These are phyloP conservation scores for Drosophila cognata DNA, from an alignment of 2,888 invertebrate species.

Conservation along the genomic window DNA sequence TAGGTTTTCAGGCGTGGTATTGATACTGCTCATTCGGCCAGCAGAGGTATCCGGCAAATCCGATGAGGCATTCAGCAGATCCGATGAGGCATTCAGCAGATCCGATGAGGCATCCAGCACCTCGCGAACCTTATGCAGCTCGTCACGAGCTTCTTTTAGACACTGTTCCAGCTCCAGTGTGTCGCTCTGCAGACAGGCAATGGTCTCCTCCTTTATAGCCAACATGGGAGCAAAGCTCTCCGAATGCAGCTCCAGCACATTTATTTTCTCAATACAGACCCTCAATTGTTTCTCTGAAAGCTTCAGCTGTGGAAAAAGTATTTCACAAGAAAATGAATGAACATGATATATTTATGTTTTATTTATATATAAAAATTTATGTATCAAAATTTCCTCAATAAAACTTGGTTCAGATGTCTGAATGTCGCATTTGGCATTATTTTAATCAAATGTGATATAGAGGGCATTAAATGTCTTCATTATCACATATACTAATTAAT, in stretches of 20 bases:
- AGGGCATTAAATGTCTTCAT: neutral
- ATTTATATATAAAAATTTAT: too few relatives aligned
- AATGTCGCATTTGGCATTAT: neutral
- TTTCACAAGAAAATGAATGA: neutral
- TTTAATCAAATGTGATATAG: neutral
- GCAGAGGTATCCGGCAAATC: constrained; percentile 71
- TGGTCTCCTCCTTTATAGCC: constrained; percentile 56
- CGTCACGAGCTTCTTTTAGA: constrained; percentile 76
- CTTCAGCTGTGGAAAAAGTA: constrained; percentile 52
- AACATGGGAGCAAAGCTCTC: constrained; percentile 57
- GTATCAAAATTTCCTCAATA: neutral
- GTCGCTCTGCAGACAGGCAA: constrained; percentile 67
- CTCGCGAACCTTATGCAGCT: constrained; percentile 61
- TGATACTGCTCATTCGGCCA: constrained; percentile 53
- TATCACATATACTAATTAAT: neutral
- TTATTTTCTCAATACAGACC: constrained; percentile 65
- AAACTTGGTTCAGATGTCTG: neutral
- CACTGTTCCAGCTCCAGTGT: constrained; percentile 81
- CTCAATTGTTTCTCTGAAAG: constrained; percentile 65
- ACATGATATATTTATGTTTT: neutral
- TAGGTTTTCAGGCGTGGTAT: constrained; percentile 82
- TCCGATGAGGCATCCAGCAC: constrained; percentile 79
- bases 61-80: constrained; percentile 73
- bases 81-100: constrained; percentile 74
- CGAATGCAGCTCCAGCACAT: constrained; percentile 68